Base-by-base conservation (phyloP, 2,797 vertebrate species). In the Characodon lateralis region DNA sequence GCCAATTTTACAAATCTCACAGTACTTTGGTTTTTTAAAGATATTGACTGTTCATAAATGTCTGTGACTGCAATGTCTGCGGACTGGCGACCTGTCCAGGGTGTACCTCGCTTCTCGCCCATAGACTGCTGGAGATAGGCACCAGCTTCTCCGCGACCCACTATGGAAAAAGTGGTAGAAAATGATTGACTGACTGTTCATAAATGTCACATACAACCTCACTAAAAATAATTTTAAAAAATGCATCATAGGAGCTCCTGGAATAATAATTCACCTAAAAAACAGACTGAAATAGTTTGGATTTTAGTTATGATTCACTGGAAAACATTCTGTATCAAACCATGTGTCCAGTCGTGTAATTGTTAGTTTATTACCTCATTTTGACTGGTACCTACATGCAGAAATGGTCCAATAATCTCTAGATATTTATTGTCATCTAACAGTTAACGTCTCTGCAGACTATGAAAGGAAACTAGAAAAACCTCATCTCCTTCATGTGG, bases 401-500 rank as follows among this genome's bases (percentile, higher is more conserved):
- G 18, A 53, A 53, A 53, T 20, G 5, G 51, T 20, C 51, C 51
- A 53, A 53, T 22, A 18, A 53, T 69, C 58, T 48, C 2, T 14
- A 48, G 66, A 6, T 69, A 24, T 13, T n/a, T 43, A 24, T 2
- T 35, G 9, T n/a, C 41, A 16, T n/a, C 24, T 6, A 16, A 69
- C 41, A 46, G 12, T 61, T 46, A 28, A 61, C 7, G 65, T 28
- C 35, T 46, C 22, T 55, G 24, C 24, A 1, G 59, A 78, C 68
- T 65, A 43, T 78, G 39, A 78, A 70, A n/a, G 65, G 61, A 86
- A 79, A 72, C 72, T 22, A n/a, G 35, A 0, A 51, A 76, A 16
- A 20, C 72, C 43, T 35, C 70, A 72, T 80, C 77, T 28, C 2
- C 31, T 76, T 55, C 51, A 50, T 78, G 79, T 70, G 35, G 85